Evolutionary conservation across 2,888 invertebrate species (phyloP), one percentile per base, ranked within the genome.

Genomic region (Polydesmus complanatus): DNA sequence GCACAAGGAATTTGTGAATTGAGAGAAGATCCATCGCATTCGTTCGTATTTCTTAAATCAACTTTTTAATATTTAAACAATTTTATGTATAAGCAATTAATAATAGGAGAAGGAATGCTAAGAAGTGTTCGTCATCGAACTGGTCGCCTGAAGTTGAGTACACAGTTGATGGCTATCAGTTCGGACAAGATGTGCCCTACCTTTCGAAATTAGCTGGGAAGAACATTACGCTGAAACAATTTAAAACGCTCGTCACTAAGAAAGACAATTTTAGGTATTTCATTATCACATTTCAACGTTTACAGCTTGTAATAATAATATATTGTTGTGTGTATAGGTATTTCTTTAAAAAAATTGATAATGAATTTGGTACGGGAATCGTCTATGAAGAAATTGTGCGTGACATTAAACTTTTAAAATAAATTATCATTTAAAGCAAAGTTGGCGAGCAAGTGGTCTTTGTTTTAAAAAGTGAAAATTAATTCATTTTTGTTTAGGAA

Each of bases 341-440:
- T 79, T 93, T 91, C 81, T 96, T 96, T 79, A 94, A 93, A 78
- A 91, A 88, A 64, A 85, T 88, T 71, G 91, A 90, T 75, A 87
- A 90, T 69, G 94, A 94, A 73, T 81, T 92, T 69, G 90, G 88
- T 70, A 85, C 85, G 75, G 85, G 85, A 71, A 87, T 89, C 68
- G 92, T 96, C 68, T 89, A 91, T 72, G 93, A 95, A 77, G 95
- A 96, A n/a, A n/a, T n/a, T n/a, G n/a, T n/a, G n/a, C n/a, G n/a
- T n/a, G n/a, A n/a, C n/a, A n/a, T n/a, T n/a, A n/a, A n/a, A n/a
- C n/a, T n/a, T n/a, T n/a, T n/a, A n/a, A n/a, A n/a, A n/a, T n/a
- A n/a, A n/a, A n/a, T n/a, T n/a, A n/a, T n/a, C n/a, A n/a, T n/a
- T n/a, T n/a, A n/a, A n/a, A n/a, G n/a, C n/a, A n/a, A n/a, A n/a